Percentiles rank a stretch among this genome's conserved stretches.
Conservation (phyloP, 2,888 invertebrate species). For the Abrostola tripartita region DNA sequence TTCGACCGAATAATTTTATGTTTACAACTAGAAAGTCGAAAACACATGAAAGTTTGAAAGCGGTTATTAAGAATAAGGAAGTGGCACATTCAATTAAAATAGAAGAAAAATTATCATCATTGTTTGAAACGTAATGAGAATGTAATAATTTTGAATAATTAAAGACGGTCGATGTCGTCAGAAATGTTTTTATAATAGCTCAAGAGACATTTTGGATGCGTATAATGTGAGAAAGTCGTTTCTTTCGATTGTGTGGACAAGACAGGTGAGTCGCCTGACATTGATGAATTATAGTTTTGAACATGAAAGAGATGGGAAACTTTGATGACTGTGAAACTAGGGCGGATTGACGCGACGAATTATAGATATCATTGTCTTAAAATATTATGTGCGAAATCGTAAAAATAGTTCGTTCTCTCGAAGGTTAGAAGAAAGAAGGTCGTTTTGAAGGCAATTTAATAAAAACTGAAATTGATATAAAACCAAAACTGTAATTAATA, state of each 20-base stretch:
- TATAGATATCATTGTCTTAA: constrained; percentile 49
- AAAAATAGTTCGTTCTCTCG: constrained; percentile 26
- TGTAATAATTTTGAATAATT: constrained; percentile 59
- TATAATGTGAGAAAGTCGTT: constrained; percentile 63
- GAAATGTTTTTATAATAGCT: constrained; percentile 66
- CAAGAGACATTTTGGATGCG: constrained; percentile 48
- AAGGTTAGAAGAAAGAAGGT: not conserved
- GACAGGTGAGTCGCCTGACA: constrained; percentile 55
- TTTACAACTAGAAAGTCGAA: constrained; percentile 81
- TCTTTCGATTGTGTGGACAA: constrained; percentile 59
- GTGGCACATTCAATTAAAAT: constrained; percentile 69
- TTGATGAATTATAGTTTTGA: constrained; percentile 59
- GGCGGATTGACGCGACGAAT: constrained; percentile 45
- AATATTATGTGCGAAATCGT: constrained; percentile 30
- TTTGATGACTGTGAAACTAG: constrained; percentile 49
- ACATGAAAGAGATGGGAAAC: constrained; percentile 50
- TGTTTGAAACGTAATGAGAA: constrained; percentile 63
- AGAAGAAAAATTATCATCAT: constrained; percentile 66
- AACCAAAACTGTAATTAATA: constrained; percentile 5
- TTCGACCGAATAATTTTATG: constrained; percentile 65
- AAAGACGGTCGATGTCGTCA: constrained; percentile 52
- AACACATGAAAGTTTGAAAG: constrained; percentile 66
- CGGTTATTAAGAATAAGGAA: constrained; percentile 66
- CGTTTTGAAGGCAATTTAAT: constrained; percentile 3
- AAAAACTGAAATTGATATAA: constrained; percentile 1